A percentile compares a stretch with the other conserved stretches of the same genome.
These are phyloP conservation scores for Campoletis raptor DNA, from an alignment of 2,888 invertebrate genomes.

Conservation along the genomic window DNA sequence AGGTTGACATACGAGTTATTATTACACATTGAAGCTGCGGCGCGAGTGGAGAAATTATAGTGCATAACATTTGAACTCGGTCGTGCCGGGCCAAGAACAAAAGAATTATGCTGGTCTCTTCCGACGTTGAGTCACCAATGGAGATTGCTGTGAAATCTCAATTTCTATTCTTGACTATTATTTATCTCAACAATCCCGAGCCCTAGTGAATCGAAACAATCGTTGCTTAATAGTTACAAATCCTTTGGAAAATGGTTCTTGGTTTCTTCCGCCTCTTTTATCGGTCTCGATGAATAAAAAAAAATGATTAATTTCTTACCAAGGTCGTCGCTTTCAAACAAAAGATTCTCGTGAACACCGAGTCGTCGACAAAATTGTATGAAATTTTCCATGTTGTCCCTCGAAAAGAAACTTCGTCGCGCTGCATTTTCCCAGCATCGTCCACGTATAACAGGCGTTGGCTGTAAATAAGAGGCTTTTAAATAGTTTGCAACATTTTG, in stretches of 20 bases:
- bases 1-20: no score
- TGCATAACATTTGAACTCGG: constrained; percentile 69
- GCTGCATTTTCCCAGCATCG: constrained; percentile 94
- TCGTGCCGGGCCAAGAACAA: constrained; percentile 60
- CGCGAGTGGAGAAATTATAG: no score
- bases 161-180: constrained; percentile 37
- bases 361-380: constrained; percentile 93
- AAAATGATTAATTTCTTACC: constrained; percentile 86
- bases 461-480: constrained; percentile 85
- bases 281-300: neutral
- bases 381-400: constrained; percentile 96
- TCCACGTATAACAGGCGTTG: constrained; percentile 90
- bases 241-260: no score
- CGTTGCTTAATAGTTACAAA: no score
- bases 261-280: neutral
- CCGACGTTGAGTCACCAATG: neutral
- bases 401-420: constrained; percentile 93
- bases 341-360: constrained; percentile 94
- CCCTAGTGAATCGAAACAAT: neutral
- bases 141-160: constrained; percentile 27
- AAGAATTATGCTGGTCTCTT: constrained; percentile 35
- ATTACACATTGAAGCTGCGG: no score
- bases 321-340: constrained; percentile 96
- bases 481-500: neutral
- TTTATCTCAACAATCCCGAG: neutral